Evolutionary conservation across 2,888 invertebrate genomes (phyloP), one percentile per base, ranked within the genome.

Genomic region (Rugalucina vietnamica): DNA sequence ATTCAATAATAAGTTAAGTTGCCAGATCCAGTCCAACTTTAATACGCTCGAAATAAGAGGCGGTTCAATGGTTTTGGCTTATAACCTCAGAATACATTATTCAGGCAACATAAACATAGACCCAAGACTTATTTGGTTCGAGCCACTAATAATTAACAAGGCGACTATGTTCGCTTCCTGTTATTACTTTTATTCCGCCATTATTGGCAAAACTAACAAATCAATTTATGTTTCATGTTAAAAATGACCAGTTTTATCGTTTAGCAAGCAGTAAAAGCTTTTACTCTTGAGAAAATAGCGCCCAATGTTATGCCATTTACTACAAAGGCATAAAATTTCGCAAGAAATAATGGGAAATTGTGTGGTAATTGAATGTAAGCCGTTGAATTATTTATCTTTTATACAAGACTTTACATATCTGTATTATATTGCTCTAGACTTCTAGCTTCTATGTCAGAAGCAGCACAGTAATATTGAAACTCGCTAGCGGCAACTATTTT

Each of bases 131-230:
- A n/a, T n/a, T n/a, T n/a, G n/a, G n/a, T n/a, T n/a, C n/a, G n/a
- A n/a, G n/a, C 34, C 5, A n/a, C 34, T 34, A 65, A 65, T 65
- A 65, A 65, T 34, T 34, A 65, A 65, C 14, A 21, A 65, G 34
- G 18, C 21, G 29, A 10, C 27, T 87, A 79, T 87, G 79, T 82
- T 81, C 79, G 79, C 85, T 85, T 85, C 85, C 85, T 79, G 54
- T 49, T 70, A 84, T 82, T 82, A 83, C 83, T 78, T 81, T 81
- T 78, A 85, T 87, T 87, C 85, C 87, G 81, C 87, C 87, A 81
- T 84, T 82, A 78, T 87, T 82, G 87, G 81, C 82, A 81, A 85
- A 87, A 85, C 75, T 87, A 87, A 83, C 87, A 85, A 87, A 85
- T 87, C 77, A 76, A 50, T 79, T 82, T 80, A 65, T 65, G 72